These are phyloP conservation scores for Cydia strobilella DNA, from an alignment of 1,140 invertebrate species.

Conservation along the genomic window DNA sequence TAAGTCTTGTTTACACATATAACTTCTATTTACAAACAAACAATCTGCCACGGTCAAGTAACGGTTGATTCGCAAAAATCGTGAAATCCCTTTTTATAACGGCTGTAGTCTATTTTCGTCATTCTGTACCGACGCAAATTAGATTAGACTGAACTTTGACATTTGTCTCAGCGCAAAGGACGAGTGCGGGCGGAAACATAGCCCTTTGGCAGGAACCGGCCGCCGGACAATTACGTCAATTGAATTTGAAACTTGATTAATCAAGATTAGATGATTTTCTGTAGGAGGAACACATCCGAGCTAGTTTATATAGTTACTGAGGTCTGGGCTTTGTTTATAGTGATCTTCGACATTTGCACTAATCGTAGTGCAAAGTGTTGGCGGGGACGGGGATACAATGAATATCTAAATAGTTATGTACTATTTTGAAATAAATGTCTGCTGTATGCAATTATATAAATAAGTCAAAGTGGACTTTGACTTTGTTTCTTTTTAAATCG, in stretches of 20 bases:
- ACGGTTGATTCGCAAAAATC: neutral
- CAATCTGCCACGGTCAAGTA: neutral
- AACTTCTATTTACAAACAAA: neutral
- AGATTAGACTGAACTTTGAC: slow-evolving; percentile 46
- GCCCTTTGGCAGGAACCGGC: no score
- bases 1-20: neutral
- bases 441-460: no score
- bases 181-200: slow-evolving; percentile 10
- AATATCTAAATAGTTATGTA: no score
- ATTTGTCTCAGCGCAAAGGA: slow-evolving; percentile 37
- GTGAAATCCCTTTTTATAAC: slow-evolving; percentile 35
- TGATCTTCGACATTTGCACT: neutral
- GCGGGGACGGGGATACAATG: neutral
- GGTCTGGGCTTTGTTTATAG: neutral
- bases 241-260: no score
- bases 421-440: no score
- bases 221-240: no score
- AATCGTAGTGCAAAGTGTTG: neutral
- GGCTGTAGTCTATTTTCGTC: slow-evolving; percentile 31
- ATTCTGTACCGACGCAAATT: slow-evolving; percentile 44
- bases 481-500: no score
- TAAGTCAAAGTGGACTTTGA: no score
- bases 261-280: neutral
- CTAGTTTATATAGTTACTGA: neutral
- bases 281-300: neutral